Evolutionary conservation across 2,888 invertebrate genomes (phyloP), one percentile per base, ranked within the genome.

Genomic region (Tetragonula carbonaria): DNA sequence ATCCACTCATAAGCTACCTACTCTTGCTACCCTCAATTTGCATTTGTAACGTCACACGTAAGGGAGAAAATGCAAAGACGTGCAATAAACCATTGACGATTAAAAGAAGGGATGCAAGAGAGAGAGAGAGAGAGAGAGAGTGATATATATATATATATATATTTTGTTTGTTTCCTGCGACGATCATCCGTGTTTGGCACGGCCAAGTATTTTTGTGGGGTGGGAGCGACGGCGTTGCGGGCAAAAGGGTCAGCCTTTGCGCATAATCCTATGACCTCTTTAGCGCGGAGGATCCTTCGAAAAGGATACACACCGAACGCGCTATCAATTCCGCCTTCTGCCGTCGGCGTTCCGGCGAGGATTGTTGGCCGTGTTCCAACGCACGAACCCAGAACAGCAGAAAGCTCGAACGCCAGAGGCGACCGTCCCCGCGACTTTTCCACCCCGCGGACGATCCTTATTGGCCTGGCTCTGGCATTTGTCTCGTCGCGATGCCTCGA

Each of bases 251-350:
- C 76, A 79, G 74, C 68, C 68, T 88, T 90, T 89, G 90, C 89
- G 90, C 89, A 88, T 86, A 91, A 90, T 91, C 90, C 85, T 84
- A 88, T 92, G 92, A 92, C 92, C 92, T 81, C 89, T 91, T 91
- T 92, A 86, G 65, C 72, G 45, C 65, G 74, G 74, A 80, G 73
- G 65, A 66, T 77, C 65, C 84, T 71, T 66, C 78, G 80, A 66
- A 79, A 86, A 90, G 79, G 82, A 86, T 84, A 78, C 87, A 78
- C 87, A 88, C 82, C 73, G 79, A 70, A 63, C 70, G 81, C 68
- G 84, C 84, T 81, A 90, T 90, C 90, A 91, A 92, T 91, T 91
- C 89, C 88, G 86, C 90, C 90, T 90, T 67, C 90, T 83, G 87
- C 88, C 86, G 86, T 85, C 78, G 82, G 87, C 79, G 86, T 89